A percentile compares a stretch with the other conserved stretches of the same genome.
Conservation (phyloP, 2,113 vertebrate genomes). For the Hemiprocne comata region DNA sequence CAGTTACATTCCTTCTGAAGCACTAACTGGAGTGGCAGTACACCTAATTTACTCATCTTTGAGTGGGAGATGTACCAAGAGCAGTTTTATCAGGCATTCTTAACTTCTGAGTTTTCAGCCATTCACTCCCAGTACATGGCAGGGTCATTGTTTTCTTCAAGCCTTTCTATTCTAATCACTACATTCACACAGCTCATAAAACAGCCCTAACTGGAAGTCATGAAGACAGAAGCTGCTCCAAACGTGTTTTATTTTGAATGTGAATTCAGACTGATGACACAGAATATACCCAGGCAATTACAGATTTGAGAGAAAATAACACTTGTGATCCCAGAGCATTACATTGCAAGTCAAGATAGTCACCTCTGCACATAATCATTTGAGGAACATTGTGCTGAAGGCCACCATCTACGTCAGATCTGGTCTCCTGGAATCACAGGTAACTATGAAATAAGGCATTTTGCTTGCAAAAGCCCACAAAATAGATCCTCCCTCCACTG, state of each 20-base stretch:
- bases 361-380: neutral
- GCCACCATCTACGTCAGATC: neutral
- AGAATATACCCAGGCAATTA: neutral
- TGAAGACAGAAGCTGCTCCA: neutral
- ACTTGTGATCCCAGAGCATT: neutral
- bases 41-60: neutral
- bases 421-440: neutral
- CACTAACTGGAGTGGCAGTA: neutral
- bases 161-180: neutral
- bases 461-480: neutral
- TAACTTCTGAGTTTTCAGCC: neutral
- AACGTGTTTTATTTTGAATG: neutral
- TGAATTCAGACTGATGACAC: neutral
- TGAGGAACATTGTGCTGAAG: neutral
- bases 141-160: neutral
- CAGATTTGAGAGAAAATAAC: neutral
- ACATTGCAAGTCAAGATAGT: neutral
- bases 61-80: neutral
- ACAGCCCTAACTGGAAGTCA: neutral
- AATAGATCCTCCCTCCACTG: neutral
- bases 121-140: neutral
- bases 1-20: neutral
- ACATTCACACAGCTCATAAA: neutral
- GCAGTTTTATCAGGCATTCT: neutral
- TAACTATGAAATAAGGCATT: neutral